Conservation (phyloP, 2,113 vertebrate genomes). For the Catharus fuscescens region DNA sequence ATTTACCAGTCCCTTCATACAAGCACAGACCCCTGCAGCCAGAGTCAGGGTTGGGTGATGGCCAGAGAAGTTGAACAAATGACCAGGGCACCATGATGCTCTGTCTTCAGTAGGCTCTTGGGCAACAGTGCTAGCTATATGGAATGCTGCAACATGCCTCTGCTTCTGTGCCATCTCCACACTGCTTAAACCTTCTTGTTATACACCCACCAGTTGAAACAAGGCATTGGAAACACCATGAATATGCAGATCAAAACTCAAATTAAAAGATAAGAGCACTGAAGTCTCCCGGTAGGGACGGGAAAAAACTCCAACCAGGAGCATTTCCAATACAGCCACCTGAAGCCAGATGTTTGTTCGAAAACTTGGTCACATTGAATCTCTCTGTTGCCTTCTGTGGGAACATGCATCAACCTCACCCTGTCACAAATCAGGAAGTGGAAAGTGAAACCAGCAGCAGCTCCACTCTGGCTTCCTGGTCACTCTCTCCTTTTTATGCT, state of each 20-base stretch:
- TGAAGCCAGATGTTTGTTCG: neutral
- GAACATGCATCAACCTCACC: neutral
- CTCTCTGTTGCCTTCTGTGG: neutral
- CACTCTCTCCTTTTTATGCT: constrained; percentile 5
- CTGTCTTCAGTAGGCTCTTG: neutral
- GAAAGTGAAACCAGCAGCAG: constrained; percentile 30
- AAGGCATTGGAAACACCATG: neutral
- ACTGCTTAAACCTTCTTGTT: neutral
- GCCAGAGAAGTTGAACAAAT: neutral
- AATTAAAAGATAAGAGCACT: neutral
- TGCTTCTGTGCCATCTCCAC: neutral
- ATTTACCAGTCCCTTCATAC: neutral
- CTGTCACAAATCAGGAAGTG: neutral
- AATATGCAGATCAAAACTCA: neutral
- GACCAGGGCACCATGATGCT: neutral
- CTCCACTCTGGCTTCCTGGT: neutral
- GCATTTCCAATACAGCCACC: neutral
- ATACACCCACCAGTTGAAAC: neutral
- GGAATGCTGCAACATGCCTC: neutral
- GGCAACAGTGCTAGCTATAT: neutral
- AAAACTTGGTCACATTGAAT: neutral
- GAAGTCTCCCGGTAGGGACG: neutral
- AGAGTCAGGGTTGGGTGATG: neutral
- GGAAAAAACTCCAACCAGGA: neutral
- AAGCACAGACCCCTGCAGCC: neutral